Evolutionary conservation across 2,888 invertebrate genomes (phyloP), one percentile per base, ranked within the genome.

Genomic region (Limnephilus rhombicus): DNA sequence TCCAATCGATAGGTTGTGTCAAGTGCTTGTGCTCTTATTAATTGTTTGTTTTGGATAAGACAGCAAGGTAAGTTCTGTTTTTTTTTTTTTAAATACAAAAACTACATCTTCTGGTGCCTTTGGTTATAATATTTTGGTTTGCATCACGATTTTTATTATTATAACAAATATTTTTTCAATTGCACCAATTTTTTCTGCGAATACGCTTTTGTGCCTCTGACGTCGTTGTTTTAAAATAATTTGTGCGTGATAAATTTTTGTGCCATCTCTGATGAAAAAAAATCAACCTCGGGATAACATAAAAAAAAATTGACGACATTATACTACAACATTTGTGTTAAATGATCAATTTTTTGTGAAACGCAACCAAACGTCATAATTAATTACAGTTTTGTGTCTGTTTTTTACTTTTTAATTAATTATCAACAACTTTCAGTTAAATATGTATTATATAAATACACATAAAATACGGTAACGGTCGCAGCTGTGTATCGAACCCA

Each of bases 31-130:
- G 91, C 31, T 34, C n/a, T n/a, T 80, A 89, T 91, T 82, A 37
- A 53, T 89, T 89, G 88, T 89, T 91, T 91, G 41, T 82, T 91
- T 91, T 83, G 91, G 91, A 91, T 91, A 82, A 89, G 89, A 91
- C 34, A 80, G n/a, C 29, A 37, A 89, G 91, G 91, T 91, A 41
- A 91, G 91, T 88, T 29, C 45, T 24, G n/a, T 86, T 41, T 86
- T n/a, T 45, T 24, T 13, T 86, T 41, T 86, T n/a, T 45, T 31
- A 31, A 37, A 85, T 34, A 41, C n/a, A 34, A 31, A 82, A 82
- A 31, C 2, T 68, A 24, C 68, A 24, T 18, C 68, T 18, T 18
- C 24, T 68, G 7, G 82, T 82, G 82, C 29, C 31, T 29, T 15
- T 31, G 29, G 12, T n/a, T 29, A 5, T 18, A 31, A 45, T 45